These are phyloP conservation scores for Chelonia mydas DNA, from an alignment of 2,797 vertebrate species.

Conservation along the genomic window DNA sequence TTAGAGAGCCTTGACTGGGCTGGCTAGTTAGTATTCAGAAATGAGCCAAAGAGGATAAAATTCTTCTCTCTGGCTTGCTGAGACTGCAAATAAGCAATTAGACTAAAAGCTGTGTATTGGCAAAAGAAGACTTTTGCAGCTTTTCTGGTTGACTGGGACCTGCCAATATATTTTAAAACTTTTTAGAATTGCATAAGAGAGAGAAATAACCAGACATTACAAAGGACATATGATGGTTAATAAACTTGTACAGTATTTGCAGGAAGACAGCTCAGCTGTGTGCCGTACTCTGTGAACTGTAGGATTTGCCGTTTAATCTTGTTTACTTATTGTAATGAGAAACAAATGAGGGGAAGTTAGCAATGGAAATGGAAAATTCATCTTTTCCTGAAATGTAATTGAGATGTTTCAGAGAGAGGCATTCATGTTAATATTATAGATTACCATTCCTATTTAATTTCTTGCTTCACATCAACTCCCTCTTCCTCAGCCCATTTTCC, in stretches of 20 bases:
- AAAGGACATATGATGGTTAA: conserved; percentile 67
- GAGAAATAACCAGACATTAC: conserved; percentile 57
- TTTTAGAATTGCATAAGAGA: conserved; percentile 59
- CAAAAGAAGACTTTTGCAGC: conserved; percentile 67
- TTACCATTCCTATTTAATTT: conserved; percentile 33
- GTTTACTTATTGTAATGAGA: conserved; percentile 81
- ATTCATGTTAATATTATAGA: conserved; percentile 4
- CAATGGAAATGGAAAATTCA: conserved; percentile 72
- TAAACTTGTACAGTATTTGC: conserved; percentile 66
- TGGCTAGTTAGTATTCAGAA: conserved; percentile 94
- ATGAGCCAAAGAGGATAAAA: conserved; percentile 84
- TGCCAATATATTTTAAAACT: conserved; percentile 73
- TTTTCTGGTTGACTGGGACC: conserved; percentile 72
- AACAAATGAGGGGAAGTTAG: conserved; percentile 72
- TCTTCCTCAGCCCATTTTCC: background rate
- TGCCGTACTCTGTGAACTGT: conserved; percentile 65
- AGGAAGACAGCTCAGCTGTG: conserved; percentile 59
- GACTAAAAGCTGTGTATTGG: conserved; percentile 76
- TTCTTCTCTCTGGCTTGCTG: conserved; percentile 81
- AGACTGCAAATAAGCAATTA: conserved; percentile 85
- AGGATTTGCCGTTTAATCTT: conserved; percentile 78
- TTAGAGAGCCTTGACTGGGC: conserved; percentile 83
- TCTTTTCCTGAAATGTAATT: conserved; percentile 71
- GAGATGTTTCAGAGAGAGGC: conserved; percentile 72
- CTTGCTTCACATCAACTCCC: background rate